A percentile compares a stretch with the other conserved stretches of the same genome.
These are phyloP conservation scores for Eidolon dupreanum DNA, from an alignment of 2,797 vertebrate genomes.

Conservation along the genomic window DNA sequence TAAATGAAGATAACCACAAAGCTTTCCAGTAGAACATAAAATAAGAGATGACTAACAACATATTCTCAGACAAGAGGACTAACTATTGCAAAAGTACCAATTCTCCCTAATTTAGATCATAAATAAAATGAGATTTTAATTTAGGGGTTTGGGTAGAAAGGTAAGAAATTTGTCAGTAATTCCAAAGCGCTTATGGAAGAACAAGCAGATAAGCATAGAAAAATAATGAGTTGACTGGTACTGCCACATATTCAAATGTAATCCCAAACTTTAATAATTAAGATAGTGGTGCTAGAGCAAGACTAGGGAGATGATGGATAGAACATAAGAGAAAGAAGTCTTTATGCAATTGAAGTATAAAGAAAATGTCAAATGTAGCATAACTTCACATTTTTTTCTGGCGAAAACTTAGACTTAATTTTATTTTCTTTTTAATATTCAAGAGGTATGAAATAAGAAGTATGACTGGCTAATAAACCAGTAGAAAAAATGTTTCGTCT, in stretches of 20 bases:
- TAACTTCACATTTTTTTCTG: not conserved
- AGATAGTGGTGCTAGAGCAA: not conserved
- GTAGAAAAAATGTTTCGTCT: not conserved
- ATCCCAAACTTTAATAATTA: not conserved
- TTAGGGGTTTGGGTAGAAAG: not conserved
- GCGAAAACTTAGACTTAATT: not conserved
- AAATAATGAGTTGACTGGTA: not conserved
- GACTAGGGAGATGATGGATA: not conserved
- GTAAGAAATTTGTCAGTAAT: not conserved
- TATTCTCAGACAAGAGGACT: not conserved
- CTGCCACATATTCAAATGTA: not conserved
- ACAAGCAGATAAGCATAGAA: not conserved
- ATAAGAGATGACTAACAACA: not conserved
- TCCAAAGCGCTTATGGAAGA: not conserved
- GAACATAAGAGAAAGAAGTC: not conserved
- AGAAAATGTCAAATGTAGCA: not conserved
- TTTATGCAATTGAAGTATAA: not conserved
- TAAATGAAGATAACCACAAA: not conserved
- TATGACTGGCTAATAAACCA: not conserved
- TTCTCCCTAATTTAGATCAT: not conserved
- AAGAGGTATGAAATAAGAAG: slow-evolving; percentile 11
- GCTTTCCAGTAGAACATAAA: not conserved
- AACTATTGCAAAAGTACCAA: not conserved
- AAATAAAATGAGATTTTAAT: not conserved
- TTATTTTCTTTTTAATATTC: not conserved